Conservation (phyloP, 1,140 invertebrate species). For the Philotrypesis tridentata region DNA sequence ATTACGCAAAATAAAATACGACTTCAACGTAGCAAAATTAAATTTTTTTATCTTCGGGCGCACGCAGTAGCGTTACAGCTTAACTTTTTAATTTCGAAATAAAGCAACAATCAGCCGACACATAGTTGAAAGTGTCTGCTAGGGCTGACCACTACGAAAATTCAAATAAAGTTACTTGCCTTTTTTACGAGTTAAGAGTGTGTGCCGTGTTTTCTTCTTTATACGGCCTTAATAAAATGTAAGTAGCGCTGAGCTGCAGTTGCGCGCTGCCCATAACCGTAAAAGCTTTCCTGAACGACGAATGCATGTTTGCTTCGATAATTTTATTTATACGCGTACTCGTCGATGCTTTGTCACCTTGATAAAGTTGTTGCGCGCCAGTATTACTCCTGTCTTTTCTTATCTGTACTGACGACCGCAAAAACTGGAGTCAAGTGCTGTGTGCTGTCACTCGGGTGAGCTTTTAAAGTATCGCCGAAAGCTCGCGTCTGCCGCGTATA, state of each 20-base stretch:
- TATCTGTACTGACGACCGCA: background rate
- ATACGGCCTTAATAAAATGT: background rate
- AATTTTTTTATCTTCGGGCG: too few species aligned
- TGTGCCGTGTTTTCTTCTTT: background rate
- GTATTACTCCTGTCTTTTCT: background rate
- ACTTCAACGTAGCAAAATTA: too few species aligned
- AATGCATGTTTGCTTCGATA: slow-evolving; percentile 6
- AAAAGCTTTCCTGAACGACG: background rate
- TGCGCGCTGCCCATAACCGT: background rate
- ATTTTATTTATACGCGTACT: background rate
- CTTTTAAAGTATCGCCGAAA: too few species aligned
- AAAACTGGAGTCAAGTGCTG: background rate
- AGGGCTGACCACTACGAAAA: too few species aligned
- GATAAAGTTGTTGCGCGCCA: background rate
- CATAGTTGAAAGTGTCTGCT: too few species aligned
- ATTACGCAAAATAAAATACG: too few species aligned
- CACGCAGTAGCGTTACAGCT: too few species aligned
- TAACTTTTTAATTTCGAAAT: too few species aligned
- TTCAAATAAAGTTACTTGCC: too few species aligned
- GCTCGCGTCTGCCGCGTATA: too few species aligned
- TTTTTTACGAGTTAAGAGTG: background rate
- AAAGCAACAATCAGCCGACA: too few species aligned
- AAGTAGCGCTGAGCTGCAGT: background rate
- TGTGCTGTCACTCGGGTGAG: too few species aligned
- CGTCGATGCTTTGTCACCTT: background rate